Evolutionary conservation across 2,797 vertebrate genomes (phyloP).

Genomic region (Erethizon dorsatum): DNA sequence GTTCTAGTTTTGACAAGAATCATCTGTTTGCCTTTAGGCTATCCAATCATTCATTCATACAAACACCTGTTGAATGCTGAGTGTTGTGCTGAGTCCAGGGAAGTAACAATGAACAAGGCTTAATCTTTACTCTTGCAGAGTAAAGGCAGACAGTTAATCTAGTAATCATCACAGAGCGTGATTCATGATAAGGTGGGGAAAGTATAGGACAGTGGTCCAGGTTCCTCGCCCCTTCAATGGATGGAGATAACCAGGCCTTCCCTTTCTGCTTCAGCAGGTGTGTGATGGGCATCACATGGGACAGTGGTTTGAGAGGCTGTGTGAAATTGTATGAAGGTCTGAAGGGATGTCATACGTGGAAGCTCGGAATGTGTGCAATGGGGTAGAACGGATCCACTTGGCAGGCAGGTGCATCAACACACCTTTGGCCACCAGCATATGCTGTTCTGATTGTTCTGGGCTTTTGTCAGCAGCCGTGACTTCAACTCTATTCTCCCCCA

Average conservation of each 20-base stretch:
- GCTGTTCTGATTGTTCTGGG: neutral
- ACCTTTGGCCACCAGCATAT: neutral
- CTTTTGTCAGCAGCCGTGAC: constrained; percentile 19
- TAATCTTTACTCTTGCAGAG: neutral
- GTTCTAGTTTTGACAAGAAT: neutral
- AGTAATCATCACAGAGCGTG: neutral
- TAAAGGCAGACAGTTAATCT: neutral
- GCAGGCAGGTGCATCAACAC: neutral
- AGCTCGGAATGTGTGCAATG: neutral
- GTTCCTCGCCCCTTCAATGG: neutral
- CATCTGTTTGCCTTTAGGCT: neutral
- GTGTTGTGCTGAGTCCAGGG: neutral
- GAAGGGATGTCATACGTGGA: neutral
- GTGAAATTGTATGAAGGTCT: neutral
- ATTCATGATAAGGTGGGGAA: neutral
- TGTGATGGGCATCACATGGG: neutral
- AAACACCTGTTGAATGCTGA: neutral
- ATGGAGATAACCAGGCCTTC: neutral
- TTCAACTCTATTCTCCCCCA: constrained; percentile 30
- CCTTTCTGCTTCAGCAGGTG: neutral
- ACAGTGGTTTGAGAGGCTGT: constrained; percentile 7
- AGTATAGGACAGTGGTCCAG: neutral
- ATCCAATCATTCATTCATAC: neutral
- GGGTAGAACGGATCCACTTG: neutral
- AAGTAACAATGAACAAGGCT: neutral